A percentile compares a stretch with the other conserved stretches of the same genome.
These are phyloP conservation scores for Neolamprologus toae DNA, from an alignment of 2,113 vertebrate species.

Conservation along the genomic window DNA sequence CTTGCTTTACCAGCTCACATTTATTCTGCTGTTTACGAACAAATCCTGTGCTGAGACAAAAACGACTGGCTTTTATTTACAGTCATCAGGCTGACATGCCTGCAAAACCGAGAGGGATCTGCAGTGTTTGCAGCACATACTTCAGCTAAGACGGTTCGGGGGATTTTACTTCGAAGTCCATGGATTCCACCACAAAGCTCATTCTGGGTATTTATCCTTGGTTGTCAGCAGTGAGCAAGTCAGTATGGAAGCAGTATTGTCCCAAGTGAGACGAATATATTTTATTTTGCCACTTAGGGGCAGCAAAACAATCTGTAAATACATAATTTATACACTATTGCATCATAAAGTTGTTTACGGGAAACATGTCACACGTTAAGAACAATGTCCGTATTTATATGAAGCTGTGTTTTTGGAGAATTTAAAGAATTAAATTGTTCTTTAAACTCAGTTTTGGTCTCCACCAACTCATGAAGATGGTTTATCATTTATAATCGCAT, in stretches of 20 bases:
- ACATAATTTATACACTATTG: neutral
- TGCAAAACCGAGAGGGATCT: neutral
- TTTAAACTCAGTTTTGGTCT: neutral
- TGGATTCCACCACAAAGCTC: neutral
- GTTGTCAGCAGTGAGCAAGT: neutral
- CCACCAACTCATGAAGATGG: neutral
- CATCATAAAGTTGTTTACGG: neutral
- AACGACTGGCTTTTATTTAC: neutral
- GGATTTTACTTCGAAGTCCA: neutral
- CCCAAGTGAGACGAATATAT: neutral
- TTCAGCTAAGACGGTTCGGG: neutral
- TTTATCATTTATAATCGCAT: neutral
- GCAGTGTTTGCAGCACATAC: neutral
- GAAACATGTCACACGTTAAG: rapidly evolving
- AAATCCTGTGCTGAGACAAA: neutral
- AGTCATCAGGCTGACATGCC: neutral
- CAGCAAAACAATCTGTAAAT: neutral
- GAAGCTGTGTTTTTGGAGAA: neutral
- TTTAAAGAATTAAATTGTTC: neutral
- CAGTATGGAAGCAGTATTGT: neutral
- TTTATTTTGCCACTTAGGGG: neutral
- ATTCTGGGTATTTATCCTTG: neutral
- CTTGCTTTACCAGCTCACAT: neutral
- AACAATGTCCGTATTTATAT: neutral
- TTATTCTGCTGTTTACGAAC: neutral